These are phyloP conservation scores for Apamea monoglypha DNA, from an alignment of 2,888 invertebrate genomes.

Conservation along the genomic window DNA sequence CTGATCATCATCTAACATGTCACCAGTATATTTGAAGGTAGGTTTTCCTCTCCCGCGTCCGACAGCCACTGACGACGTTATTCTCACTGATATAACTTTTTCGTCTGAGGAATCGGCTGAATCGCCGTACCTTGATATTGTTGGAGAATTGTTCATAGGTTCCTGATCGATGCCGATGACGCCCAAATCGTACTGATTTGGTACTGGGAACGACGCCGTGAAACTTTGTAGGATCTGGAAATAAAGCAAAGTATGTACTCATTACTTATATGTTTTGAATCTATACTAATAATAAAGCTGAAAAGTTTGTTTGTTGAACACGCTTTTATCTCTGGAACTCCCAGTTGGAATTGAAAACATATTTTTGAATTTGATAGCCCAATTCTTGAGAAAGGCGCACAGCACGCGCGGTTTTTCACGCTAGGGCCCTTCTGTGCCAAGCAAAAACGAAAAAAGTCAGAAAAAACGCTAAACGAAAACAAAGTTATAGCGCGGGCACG, in stretches of 20 bases:
- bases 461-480: background rate
- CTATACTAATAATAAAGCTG: background rate
- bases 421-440: no score
- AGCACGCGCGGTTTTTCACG: no score
- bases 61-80: conserved; percentile 91
- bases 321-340: background rate
- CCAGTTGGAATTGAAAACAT: no score
- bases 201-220: conserved; percentile 77
- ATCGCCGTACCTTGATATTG: conserved; percentile 73
- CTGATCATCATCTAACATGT: conserved; percentile 25
- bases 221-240: conserved; percentile 84
- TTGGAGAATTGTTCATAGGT: conserved; percentile 69
- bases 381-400: no score
- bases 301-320: background rate
- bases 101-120: conserved; percentile 76
- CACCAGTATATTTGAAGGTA: conserved; percentile 49
- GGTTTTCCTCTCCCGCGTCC: conserved; percentile 84
- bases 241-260: conserved; percentile 33
- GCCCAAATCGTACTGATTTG: conserved; percentile 67
- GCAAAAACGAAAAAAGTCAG: background rate
- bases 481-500: no score
- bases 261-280: background rate
- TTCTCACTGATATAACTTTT: conserved; percentile 89
- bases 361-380: background rate
- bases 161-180: conserved; percentile 64